Conservation (phyloP, 2,113 vertebrate genomes). For the Anser cygnoides region DNA sequence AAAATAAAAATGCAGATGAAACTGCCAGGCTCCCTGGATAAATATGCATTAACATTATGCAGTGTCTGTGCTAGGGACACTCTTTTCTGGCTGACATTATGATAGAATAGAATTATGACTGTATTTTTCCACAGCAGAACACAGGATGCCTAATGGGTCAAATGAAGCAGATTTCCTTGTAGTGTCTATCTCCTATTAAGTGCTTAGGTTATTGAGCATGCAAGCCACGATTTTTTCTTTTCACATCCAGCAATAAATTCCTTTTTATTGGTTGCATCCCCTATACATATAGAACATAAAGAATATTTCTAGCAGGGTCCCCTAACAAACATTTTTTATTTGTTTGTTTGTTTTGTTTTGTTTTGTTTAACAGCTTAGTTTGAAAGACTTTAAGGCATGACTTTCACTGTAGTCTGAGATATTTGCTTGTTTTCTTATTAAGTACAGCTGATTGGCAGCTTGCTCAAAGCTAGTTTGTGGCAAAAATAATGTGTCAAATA, state of each 20-base stretch:
- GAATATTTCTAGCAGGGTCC: neutral
- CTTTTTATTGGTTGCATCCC: neutral
- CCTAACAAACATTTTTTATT: neutral
- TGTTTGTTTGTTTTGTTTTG: no score
- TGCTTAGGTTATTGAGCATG: neutral
- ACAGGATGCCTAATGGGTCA: neutral
- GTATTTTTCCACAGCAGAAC: neutral
- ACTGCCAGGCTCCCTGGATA: neutral
- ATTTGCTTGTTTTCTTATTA: neutral
- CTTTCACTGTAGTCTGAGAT: neutral
- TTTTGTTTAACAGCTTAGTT: neutral
- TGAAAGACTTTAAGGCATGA: neutral
- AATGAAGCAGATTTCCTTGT: neutral
- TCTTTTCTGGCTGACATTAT: neutral
- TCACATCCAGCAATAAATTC: neutral
- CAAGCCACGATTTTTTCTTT: neutral
- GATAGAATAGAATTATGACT: neutral
- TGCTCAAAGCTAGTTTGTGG: slow-evolving; percentile 1
- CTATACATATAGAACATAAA: neutral
- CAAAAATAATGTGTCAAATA: slow-evolving; percentile 44
- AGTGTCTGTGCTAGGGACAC: neutral
- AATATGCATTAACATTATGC: neutral
- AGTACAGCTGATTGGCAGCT: slow-evolving; percentile 26
- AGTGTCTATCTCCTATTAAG: neutral
- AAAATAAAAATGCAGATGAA: neutral